Conservation (phyloP, 1,140 invertebrate species). For the Oryzaephilus surinamensis region DNA sequence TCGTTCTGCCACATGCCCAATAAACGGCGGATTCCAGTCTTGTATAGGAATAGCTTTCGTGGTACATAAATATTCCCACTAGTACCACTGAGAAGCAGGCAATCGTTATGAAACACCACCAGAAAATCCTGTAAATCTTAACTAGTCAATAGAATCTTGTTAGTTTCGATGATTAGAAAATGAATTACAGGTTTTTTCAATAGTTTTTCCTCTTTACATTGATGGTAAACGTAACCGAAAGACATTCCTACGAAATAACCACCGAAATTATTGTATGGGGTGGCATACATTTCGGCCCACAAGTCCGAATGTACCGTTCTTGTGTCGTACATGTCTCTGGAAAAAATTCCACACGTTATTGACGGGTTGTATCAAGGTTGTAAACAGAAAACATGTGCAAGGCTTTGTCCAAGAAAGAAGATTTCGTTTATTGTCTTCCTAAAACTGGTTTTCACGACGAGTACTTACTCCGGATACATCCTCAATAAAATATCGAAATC, state of each 20-base stretch:
- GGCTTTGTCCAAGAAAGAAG: too few species aligned
- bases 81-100: conserved; percentile 16
- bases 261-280: conserved; percentile 18
- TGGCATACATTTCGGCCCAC: conserved; percentile 8
- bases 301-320: conserved; percentile 8
- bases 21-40: conserved; percentile 18
- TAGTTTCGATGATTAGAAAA: not conserved
- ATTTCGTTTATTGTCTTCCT: too few species aligned
- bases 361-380: too few species aligned
- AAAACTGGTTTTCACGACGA: not conserved
- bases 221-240: conserved; percentile 19
- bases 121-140: conserved; percentile 18
- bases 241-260: conserved; percentile 18
- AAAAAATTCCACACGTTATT: not conserved
- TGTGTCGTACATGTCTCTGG: conserved; percentile 1
- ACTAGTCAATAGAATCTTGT: conserved; percentile 5
- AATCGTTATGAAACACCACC: conserved; percentile 18
- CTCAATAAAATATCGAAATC: conserved; percentile 21
- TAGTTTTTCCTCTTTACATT: conserved; percentile 8
- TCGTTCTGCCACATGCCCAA: conserved; percentile 20
- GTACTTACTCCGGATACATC: conserved; percentile 23
- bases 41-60: conserved; percentile 12
- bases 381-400: too few species aligned
- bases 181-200: conserved; percentile 8
- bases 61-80: conserved; percentile 18